Percentiles rank a stretch among this genome's conserved stretches.
Evolutionary conservation across 1,140 invertebrate species (phyloP).

Genomic region (Chlorops oryzae): DNA sequence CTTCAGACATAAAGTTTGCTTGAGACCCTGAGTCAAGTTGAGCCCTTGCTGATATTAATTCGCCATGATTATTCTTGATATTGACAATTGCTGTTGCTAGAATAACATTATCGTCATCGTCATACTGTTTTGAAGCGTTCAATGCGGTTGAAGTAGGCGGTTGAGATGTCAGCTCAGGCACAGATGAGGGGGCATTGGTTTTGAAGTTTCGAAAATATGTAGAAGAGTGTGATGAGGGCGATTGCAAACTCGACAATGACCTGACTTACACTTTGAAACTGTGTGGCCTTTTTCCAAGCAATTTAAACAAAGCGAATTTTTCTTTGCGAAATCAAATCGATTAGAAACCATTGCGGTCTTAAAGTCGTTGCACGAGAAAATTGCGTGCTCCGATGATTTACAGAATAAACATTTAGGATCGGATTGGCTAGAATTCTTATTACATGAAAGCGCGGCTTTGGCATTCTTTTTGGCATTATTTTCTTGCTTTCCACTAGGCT

Average conservation of each 20-base stretch:
- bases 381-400: no score
- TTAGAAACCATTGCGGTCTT: no score
- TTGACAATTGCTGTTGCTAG: neutral
- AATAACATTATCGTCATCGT: neutral
- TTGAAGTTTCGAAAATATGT: no score
- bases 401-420: no score
- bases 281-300: no score
- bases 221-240: neutral
- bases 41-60: neutral
- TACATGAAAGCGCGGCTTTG: no score
- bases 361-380: no score
- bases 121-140: no score
- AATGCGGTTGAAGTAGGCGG: neutral
- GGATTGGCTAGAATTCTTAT: no score
- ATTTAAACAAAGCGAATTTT: no score
- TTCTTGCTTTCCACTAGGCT: neutral
- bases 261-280: neutral
- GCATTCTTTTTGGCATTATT: conserved; percentile 14
- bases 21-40: neutral
- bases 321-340: no score
- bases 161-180: neutral
- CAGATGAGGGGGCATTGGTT: no score
- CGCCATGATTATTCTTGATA: neutral
- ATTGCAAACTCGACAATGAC: neutral
- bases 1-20: neutral